Evolutionary conservation across 2,888 invertebrate genomes (phyloP).

Genomic region (Serripes groenlandicus): DNA sequence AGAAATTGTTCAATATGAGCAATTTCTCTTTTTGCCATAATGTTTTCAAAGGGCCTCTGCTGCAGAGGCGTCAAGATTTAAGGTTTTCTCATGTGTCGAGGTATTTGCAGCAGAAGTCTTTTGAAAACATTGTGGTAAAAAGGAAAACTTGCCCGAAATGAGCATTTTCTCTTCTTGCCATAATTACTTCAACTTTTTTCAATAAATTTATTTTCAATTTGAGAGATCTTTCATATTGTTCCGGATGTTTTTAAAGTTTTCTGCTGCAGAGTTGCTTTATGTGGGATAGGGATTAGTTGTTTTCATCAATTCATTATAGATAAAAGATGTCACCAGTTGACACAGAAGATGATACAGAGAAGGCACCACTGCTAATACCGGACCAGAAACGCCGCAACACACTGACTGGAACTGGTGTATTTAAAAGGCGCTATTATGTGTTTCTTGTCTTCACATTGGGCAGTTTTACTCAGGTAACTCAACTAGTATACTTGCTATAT

Average conservation of each 20-base stretch:
- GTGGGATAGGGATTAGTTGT: neutral
- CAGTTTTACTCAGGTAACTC: slow-evolving; percentile 51
- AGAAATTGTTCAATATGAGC: neutral
- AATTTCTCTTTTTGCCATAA: neutral
- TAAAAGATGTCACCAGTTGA: neutral
- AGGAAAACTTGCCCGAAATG: neutral
- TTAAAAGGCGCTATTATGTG: slow-evolving; percentile 50
- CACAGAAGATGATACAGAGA: neutral
- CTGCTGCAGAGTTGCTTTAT: neutral
- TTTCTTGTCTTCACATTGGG: slow-evolving; percentile 53
- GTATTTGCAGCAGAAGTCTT: neutral
- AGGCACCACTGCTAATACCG: slow-evolving; percentile 3
- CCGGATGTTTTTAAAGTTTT: neutral
- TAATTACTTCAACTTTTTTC: neutral
- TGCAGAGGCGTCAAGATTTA: too few species aligned
- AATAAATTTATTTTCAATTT: neutral
- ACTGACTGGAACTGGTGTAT: slow-evolving; percentile 33
- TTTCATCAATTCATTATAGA: too few species aligned
- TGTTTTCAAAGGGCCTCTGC: too few species aligned
- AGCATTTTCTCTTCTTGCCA: neutral
- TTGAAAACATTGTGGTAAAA: neutral
- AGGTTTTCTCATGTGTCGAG: too few species aligned
- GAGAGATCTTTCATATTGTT: neutral
- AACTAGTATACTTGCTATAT: too few species aligned
- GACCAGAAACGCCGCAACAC: neutral